These are phyloP conservation scores for Polyodon spathula DNA, from an alignment of 2,113 vertebrate species.

Conservation along the genomic window DNA sequence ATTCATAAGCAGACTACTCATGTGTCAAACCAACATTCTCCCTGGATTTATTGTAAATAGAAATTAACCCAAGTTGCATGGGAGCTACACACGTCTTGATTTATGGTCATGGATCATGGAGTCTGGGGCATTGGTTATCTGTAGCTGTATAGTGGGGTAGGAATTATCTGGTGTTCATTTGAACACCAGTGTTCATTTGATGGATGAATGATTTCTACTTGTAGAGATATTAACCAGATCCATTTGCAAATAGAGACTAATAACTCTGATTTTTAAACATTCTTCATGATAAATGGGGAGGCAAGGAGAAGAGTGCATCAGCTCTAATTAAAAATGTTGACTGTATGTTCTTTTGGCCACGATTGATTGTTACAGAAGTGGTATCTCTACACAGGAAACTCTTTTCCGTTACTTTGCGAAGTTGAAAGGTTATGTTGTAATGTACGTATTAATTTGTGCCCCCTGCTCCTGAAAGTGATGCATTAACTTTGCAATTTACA, in stretches of 20 bases:
- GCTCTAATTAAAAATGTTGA: conserved; percentile 72
- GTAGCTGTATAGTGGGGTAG: conserved; percentile 43
- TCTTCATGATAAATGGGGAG: conserved; percentile 73
- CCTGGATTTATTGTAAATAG: conserved; percentile 58
- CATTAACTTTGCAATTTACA: conserved; percentile 26
- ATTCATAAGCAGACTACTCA: conserved; percentile 48
- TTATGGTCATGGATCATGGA: conserved; percentile 53
- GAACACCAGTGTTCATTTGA: conserved; percentile 42
- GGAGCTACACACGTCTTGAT: conserved; percentile 70
- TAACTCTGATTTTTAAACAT: conserved; percentile 90
- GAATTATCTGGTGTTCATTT: conserved; percentile 66
- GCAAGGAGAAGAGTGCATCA: conserved; percentile 63
- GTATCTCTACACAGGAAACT: conserved; percentile 75
- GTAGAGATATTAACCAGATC: conserved; percentile 83
- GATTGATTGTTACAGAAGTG: conserved; percentile 73
- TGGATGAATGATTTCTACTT: conserved; percentile 56
- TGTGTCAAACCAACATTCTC: conserved; percentile 50
- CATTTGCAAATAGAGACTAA: conserved; percentile 77
- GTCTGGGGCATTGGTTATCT: conserved; percentile 70
- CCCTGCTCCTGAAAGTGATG: conserved; percentile 46
- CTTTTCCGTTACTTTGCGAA: conserved; percentile 62
- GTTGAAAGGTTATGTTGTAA: conserved; percentile 79
- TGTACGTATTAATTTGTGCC: conserved; percentile 61
- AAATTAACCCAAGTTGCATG: conserved; percentile 70
- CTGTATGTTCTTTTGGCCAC: conserved; percentile 56